These are phyloP conservation scores for Neofelis nebulosa DNA, from an alignment of 2,113 vertebrate genomes.

Conservation along the genomic window DNA sequence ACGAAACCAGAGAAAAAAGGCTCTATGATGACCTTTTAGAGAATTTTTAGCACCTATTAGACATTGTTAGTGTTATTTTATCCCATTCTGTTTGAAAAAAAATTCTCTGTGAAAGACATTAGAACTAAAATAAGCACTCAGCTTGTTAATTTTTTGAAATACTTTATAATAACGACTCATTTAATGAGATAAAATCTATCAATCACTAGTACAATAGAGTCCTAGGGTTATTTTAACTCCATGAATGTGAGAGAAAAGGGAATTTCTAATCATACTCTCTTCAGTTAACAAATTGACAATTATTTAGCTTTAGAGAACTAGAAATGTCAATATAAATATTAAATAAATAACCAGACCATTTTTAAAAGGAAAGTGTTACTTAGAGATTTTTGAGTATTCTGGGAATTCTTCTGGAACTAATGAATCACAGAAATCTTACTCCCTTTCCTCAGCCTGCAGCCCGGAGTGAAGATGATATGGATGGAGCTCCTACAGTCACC, in stretches of 20 bases:
- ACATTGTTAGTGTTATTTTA: not conserved
- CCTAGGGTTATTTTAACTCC: not conserved
- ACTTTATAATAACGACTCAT: not conserved
- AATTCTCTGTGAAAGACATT: not conserved
- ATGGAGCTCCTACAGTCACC: not conserved
- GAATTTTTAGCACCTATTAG: not conserved
- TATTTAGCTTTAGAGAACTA: not conserved
- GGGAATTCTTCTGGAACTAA: not conserved
- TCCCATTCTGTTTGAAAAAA: not conserved
- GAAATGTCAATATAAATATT: not conserved
- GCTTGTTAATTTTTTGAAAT: not conserved
- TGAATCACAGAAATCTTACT: not conserved
- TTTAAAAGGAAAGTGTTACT: not conserved
- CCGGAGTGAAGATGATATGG: not conserved
- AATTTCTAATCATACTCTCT: not conserved
- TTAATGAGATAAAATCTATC: slow-evolving; percentile 4
- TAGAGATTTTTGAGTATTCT: not conserved
- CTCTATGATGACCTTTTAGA: not conserved
- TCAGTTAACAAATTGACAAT: not conserved
- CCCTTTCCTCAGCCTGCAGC: not conserved
- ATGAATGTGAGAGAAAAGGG: not conserved
- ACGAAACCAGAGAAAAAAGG: not conserved
- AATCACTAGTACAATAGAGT: not conserved
- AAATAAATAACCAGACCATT: not conserved
- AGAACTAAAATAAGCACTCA: not conserved